Conservation (phyloP, 92 coral and sea anemone species). For the Isaurus tuberculatus region DNA sequence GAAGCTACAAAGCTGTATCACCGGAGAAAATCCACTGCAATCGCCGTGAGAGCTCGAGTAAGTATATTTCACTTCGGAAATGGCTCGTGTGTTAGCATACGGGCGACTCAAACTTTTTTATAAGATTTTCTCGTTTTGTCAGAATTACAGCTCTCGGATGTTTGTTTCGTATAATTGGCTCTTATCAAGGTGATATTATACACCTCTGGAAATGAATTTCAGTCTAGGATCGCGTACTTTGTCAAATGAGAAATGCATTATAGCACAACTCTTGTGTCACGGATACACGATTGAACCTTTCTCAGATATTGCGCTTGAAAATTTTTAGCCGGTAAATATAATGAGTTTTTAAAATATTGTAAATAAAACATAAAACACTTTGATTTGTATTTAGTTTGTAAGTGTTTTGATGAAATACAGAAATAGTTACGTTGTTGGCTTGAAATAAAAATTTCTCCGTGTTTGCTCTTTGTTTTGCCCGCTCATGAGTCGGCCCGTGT, state of each 20-base stretch:
- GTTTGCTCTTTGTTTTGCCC: not conserved
- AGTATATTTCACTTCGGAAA: conserved; percentile 44
- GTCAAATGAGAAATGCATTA: not conserved
- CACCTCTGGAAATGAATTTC: not conserved
- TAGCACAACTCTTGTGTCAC: not conserved
- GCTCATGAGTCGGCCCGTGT: not conserved
- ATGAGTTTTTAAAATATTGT: not conserved
- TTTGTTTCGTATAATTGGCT: conserved; percentile 20
- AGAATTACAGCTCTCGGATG: not conserved
- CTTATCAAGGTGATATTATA: conserved; percentile 13
- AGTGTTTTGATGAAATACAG: not conserved
- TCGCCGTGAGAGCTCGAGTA: conserved; percentile 85
- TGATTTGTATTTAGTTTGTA: not conserved
- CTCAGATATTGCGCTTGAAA: not conserved
- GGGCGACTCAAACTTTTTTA: conserved; percentile 2
- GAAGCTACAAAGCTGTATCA: conserved; percentile 86
- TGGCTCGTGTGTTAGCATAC: not conserved
- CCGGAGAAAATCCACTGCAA: conserved; percentile 90
- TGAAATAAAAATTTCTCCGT: not conserved
- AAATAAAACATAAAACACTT: not conserved
- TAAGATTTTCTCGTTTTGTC: not conserved
- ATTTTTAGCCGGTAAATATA: not conserved
- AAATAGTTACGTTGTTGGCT: not conserved
- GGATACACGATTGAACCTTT: not conserved
- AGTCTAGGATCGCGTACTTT: not conserved